Percentiles rank a stretch among this genome's conserved stretches.
Conservation (phyloP, 2,888 invertebrate genomes). For the Bedellia somnulentella region DNA sequence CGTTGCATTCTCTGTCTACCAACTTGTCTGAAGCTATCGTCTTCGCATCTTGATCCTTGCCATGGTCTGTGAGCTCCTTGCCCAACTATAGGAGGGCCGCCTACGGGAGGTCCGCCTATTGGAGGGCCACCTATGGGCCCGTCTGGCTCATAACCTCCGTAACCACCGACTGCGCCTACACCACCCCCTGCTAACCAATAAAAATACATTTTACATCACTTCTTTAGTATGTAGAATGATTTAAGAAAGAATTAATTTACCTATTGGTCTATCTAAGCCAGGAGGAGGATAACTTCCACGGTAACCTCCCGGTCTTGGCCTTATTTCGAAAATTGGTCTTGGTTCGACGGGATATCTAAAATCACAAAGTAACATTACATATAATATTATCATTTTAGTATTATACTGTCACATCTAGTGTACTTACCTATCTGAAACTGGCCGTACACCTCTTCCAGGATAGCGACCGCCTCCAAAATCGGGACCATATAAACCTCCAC, state of each 20-base stretch:
- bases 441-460: constrained; percentile 50
- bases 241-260: constrained; percentile 15
- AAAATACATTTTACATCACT: neutral
- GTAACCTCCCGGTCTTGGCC: constrained; percentile 53
- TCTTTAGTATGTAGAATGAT: neutral
- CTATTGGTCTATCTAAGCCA: constrained; percentile 38
- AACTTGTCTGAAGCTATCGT: constrained; percentile 82
- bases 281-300: constrained; percentile 49
- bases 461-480: constrained; percentile 41
- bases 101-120: constrained; percentile 19
- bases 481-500: constrained; percentile 38
- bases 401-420: no score
- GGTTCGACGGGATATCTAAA: constrained; percentile 42
- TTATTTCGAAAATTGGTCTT: constrained; percentile 34
- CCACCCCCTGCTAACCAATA: constrained; percentile 17
- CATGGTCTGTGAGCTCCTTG: constrained; percentile 28
- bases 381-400: no score
- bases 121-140: constrained; percentile 28
- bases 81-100: constrained; percentile 20
- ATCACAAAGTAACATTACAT: constrained; percentile 3
- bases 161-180: constrained; percentile 17
- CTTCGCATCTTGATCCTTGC: constrained; percentile 73
- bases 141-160: constrained; percentile 41
- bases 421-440: constrained; percentile 42
- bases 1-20: constrained; percentile 80